Evolutionary conservation across 92 coral and sea anemone genomes (phyloP).

Genomic region (Phenganax subtilis): DNA sequence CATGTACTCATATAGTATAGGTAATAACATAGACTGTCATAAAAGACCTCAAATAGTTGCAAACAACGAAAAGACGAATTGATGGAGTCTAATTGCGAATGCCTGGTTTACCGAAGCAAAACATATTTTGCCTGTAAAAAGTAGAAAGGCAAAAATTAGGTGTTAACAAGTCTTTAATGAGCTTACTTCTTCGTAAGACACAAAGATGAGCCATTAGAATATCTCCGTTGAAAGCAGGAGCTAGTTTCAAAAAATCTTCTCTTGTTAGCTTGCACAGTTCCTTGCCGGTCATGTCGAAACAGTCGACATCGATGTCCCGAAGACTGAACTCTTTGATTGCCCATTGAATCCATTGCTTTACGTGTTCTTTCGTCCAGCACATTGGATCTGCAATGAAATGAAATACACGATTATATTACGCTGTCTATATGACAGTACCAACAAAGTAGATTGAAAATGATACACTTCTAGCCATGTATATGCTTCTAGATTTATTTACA

Average conservation of each 20-base stretch:
- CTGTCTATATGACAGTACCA: not conserved
- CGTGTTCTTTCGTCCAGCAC: slow-evolving; percentile 98
- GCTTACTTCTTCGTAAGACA: slow-evolving; percentile 96
- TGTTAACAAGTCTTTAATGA: slow-evolving; percentile 2
- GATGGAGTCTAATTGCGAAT: not conserved
- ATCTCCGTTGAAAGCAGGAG: slow-evolving; percentile 99
- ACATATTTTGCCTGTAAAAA: not conserved
- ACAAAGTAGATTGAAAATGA: slow-evolving; percentile 3
- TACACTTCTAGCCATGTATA: not conserved
- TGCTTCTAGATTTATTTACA: not conserved
- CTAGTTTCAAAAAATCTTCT: slow-evolving; percentile 96
- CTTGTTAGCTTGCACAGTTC: slow-evolving; percentile 85
- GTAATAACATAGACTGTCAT: no score
- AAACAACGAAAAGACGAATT: no score
- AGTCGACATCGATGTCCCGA: slow-evolving; percentile 86
- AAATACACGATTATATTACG: not conserved
- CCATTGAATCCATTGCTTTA: slow-evolving; percentile 98
- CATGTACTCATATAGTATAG: no score
- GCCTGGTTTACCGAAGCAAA: not conserved
- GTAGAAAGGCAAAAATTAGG: not conserved
- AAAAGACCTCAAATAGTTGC: no score
- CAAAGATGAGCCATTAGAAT: slow-evolving; percentile 98
- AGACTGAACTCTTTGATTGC: slow-evolving; percentile 96
- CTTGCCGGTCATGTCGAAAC: slow-evolving; percentile 95
- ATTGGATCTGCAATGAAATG: slow-evolving; percentile 61